Evolutionary conservation across 2,797 vertebrate species (phyloP).

Genomic region (Scyliorhinus canicula): DNA sequence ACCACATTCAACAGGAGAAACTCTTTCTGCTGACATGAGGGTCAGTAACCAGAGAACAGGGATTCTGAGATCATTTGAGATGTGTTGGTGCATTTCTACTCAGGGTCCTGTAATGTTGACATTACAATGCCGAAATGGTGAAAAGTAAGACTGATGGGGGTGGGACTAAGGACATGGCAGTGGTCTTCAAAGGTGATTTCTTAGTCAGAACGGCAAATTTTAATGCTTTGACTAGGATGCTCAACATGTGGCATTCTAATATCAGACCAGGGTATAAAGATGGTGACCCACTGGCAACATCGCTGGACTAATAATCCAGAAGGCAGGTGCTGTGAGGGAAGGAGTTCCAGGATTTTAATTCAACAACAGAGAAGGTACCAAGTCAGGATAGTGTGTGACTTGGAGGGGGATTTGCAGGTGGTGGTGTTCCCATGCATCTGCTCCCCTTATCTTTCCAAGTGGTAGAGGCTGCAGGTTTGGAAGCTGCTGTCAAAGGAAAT

Average conservation of each 20-base stretch:
- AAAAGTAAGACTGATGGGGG: not conserved
- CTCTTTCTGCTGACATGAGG: not conserved
- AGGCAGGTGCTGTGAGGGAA: too few species aligned
- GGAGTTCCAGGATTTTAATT: too few species aligned
- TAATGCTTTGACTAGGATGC: not conserved
- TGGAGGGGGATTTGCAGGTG: too few species aligned
- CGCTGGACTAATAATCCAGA: too few species aligned
- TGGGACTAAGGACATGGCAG: not conserved
- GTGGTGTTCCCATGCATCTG: too few species aligned
- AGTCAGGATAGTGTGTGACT: too few species aligned
- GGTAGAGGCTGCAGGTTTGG: too few species aligned
- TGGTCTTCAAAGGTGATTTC: not conserved
- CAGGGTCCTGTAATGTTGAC: not conserved
- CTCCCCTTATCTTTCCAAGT: too few species aligned
- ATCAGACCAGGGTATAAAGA: not conserved
- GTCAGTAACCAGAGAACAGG: not conserved
- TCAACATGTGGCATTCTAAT: not conserved
- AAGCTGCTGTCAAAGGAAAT: too few species aligned
- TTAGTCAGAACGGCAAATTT: not conserved
- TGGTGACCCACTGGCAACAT: too few species aligned
- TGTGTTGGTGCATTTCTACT: not conserved
- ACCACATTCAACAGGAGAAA: not conserved
- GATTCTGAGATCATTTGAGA: not conserved
- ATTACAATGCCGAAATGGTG: too few species aligned
- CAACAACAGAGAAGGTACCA: too few species aligned